These are phyloP conservation scores for Protonemura montana DNA, from an alignment of 2,888 invertebrate species.

Conservation along the genomic window DNA sequence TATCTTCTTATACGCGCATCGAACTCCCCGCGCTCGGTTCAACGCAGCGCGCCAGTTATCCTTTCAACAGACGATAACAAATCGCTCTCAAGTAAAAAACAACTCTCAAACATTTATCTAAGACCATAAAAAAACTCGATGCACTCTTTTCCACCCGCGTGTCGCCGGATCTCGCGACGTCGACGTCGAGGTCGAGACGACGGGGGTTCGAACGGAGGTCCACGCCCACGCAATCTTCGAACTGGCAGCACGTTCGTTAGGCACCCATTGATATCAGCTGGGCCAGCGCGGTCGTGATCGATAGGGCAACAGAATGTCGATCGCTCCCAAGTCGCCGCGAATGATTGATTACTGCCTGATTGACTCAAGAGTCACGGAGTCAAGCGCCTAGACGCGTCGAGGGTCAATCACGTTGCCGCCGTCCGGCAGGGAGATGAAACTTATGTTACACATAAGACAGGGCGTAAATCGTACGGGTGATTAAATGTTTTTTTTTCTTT, in stretches of 20 bases:
- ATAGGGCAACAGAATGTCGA: background rate
- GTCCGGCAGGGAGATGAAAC: background rate
- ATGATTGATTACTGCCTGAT: conserved; percentile 31
- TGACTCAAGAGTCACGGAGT: background rate
- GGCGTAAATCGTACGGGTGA: background rate
- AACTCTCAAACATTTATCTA: conserved; percentile 24
- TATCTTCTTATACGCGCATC: conserved; percentile 9
- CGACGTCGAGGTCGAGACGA: background rate
- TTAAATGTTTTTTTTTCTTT: background rate
- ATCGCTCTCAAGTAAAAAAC: background rate
- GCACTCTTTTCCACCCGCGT: background rate
- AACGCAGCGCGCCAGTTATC: background rate
- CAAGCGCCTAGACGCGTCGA: background rate
- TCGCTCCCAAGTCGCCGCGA: background rate
- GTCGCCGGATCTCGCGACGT: background rate
- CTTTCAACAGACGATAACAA: background rate
- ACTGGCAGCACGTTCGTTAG: too few relatives aligned
- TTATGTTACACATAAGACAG: background rate
- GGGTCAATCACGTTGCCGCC: background rate
- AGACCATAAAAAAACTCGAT: background rate
- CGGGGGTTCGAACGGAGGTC: conserved; percentile 16
- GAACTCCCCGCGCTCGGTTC: background rate
- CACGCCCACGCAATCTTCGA: conserved; percentile 28
- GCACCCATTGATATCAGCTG: conserved; percentile 23
- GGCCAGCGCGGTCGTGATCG: conserved; percentile 14